Percentiles rank a stretch among this genome's conserved stretches.
These are phyloP conservation scores for Echinarachnius parma DNA, from an alignment of 53 echinoderm and acorn worm genomes.

Conservation along the genomic window DNA sequence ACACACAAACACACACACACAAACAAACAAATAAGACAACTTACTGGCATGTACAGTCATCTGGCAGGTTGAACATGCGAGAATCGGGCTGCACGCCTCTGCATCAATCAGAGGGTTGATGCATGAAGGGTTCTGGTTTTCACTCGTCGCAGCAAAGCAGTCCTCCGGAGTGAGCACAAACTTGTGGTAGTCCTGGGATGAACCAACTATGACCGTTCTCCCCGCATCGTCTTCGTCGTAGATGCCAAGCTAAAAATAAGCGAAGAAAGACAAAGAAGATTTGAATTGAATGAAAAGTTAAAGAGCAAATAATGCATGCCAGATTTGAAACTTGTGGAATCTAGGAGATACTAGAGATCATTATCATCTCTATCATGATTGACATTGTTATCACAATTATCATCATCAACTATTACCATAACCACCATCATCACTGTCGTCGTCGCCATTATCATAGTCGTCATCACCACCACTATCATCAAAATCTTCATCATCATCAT, in stretches of 20 bases:
- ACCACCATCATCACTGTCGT: too few species aligned
- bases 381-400: too few species aligned
- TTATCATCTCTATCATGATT: too few species aligned
- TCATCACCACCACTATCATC: too few species aligned
- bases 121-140: slow-evolving; percentile 57
- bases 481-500: too few species aligned
- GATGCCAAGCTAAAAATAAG: slow-evolving; percentile 16
- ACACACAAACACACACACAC: neutral
- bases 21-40: slow-evolving; percentile 24
- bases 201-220: slow-evolving; percentile 27
- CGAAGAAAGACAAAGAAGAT: too few species aligned
- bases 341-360: too few species aligned
- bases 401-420: too few species aligned
- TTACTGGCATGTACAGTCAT: slow-evolving; percentile 98
- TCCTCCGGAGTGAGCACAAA: slow-evolving; percentile 82
- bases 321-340: too few species aligned
- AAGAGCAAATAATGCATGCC: too few species aligned
- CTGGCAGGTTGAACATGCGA: slow-evolving; percentile 80
- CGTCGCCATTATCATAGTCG: too few species aligned
- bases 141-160: slow-evolving; percentile 74
- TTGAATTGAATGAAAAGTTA: too few species aligned
- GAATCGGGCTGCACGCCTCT: slow-evolving; percentile 72
- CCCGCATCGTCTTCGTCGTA: slow-evolving; percentile 34
- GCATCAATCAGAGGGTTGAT: slow-evolving; percentile 48
- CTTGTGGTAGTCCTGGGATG: slow-evolving; percentile 55